A percentile compares a stretch with the other conserved stretches of the same genome.
Conservation (phyloP, 2,888 invertebrate genomes). For the Himalopsyche tibetana region DNA sequence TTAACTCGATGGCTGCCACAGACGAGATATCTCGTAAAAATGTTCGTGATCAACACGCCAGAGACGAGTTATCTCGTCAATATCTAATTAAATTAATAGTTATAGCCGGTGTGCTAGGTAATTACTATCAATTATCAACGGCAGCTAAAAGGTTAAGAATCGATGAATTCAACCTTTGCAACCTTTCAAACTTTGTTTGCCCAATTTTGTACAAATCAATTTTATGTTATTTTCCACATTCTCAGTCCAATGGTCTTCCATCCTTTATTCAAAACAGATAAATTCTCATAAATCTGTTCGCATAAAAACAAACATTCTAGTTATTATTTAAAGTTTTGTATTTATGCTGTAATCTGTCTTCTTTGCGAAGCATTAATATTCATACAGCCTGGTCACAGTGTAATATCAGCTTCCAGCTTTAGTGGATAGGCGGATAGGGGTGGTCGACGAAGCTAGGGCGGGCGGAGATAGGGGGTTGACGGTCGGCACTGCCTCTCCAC, state of each 20-base stretch:
- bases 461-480: background rate
- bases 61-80: no score
- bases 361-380: background rate
- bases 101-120: no score
- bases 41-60: no score
- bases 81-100: no score
- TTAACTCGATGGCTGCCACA: no score
- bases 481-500: slow-evolving; percentile 10
- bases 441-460: background rate
- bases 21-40: no score
- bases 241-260: background rate
- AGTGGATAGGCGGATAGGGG: background rate
- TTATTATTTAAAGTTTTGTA: background rate
- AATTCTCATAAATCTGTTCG: background rate
- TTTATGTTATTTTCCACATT: background rate
- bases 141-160: no score
- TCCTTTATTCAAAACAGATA: no score
- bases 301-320: background rate
- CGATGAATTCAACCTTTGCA: background rate
- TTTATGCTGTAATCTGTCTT: background rate
- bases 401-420: slow-evolving; percentile 4
- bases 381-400: slow-evolving; percentile 8
- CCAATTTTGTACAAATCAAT: background rate
- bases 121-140: no score
- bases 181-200: background rate